A percentile compares a stretch with the other conserved stretches of the same genome.
phyloP scores from a whole-genome alignment of 1,140 invertebrate genomes.

The Chymomyza costata region DNA sequence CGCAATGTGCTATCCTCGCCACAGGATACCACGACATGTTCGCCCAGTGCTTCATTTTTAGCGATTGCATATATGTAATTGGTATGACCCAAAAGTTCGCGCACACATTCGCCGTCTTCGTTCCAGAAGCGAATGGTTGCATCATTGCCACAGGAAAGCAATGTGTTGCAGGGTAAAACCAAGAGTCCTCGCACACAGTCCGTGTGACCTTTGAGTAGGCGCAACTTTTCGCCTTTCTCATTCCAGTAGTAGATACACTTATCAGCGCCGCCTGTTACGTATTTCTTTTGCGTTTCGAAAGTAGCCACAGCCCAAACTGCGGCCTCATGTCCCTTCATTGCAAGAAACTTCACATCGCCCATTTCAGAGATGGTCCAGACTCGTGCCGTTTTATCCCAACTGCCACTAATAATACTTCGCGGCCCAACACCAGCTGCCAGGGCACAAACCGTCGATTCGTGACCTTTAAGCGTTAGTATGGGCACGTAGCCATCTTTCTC shows the following conservation, averaged over 20 bases:
- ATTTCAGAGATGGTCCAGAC: slow-evolving; percentile 83
- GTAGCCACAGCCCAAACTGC: slow-evolving; percentile 92
- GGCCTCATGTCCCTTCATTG: slow-evolving; percentile 84
- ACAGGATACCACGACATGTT: slow-evolving; percentile 82
- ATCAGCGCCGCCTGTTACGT: slow-evolving; percentile 93
- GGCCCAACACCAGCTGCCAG: slow-evolving; percentile 75
- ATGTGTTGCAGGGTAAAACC: slow-evolving; percentile 81
- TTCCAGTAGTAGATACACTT: slow-evolving; percentile 92
- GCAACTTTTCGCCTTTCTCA: slow-evolving; percentile 76
- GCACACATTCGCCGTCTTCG: slow-evolving; percentile 84
- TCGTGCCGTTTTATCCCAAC: slow-evolving; percentile 92
- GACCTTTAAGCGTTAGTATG: slow-evolving; percentile 83
- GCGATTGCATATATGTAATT: slow-evolving; percentile 83
- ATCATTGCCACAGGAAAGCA: slow-evolving; percentile 95
- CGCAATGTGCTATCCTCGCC: slow-evolving; percentile 93
- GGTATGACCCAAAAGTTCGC: slow-evolving; percentile 87
- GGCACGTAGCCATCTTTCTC: slow-evolving; percentile 79
- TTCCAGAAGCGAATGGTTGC: slow-evolving; percentile 89
- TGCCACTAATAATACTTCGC: slow-evolving; percentile 80
- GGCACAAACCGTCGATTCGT: slow-evolving; percentile 83
- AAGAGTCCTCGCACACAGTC: slow-evolving; percentile 92
- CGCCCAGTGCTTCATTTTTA: slow-evolving; percentile 78
- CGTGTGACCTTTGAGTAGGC: slow-evolving; percentile 82
- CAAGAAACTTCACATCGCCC: slow-evolving; percentile 77
- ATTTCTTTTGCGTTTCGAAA: slow-evolving; percentile 77